Base-by-base conservation (phyloP, 2,797 vertebrate species). In the Vultur gryphus region DNA sequence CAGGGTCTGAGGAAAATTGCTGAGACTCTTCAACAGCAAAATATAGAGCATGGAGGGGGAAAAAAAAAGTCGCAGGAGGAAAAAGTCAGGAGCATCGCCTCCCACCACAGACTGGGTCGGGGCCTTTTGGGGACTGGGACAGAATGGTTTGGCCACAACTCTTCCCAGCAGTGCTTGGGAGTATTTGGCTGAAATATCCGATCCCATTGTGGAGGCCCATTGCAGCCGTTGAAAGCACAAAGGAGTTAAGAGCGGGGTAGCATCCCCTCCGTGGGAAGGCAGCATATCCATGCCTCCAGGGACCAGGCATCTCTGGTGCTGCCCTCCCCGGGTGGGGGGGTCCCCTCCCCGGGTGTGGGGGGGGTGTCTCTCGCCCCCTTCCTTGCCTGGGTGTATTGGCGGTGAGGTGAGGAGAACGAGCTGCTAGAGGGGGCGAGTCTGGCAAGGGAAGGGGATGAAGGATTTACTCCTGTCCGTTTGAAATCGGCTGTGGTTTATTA, bases 1-100 rank as follows among this genome's bases (percentile, higher is more conserved):
- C 81, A 54, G 89, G 62, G 78, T 15, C 66, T 51, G 87, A 43
- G 95, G 91, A 55, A 95, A 94, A 97, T 91, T n/a, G 70, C 93
- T 19, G 87, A 84, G 46, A 35, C 58, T 87, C 75, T 62, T 91
- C n/a, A 8, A 5, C 25, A 12, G 94, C 12, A 16, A 82, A 84
- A 58, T 6, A 48, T 58, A 26, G 73, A 87, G 65, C 2, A 1
- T 6, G 44, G 51, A 33, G 24, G 8, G 13, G 17, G 7, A 37
- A 14, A 52, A 41, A 23, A 37, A 39, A 75, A 46, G 16, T 37
- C 14, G 3, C 23, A 28, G 37, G n/a, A 49, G 54, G 35, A 62
- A 51, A 52, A 73, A 52, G 52, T 54, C 79, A 2, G 58, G 52
- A 84, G 66, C 9, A 5, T 58, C 16, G 0, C 13, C 35, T 67